Conservation (phyloP, 2,888 invertebrate genomes). For the Anoncus sp. region DNA sequence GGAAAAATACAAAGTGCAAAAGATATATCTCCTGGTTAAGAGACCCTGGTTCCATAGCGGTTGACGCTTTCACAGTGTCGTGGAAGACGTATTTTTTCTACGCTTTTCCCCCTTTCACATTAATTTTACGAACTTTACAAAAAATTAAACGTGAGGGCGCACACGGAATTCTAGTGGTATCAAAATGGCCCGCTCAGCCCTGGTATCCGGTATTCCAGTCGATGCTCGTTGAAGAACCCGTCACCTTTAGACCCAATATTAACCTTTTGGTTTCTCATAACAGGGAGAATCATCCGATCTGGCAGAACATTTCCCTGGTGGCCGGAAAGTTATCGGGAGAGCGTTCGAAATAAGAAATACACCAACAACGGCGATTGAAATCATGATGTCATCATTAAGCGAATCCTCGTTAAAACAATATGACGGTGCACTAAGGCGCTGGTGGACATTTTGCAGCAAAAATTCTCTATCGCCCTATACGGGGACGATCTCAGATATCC, state of each 20-base stretch:
- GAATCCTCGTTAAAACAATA: slow-evolving; percentile 42
- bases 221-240: slow-evolving; percentile 26
- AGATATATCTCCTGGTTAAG: slow-evolving; percentile 37
- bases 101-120: slow-evolving; percentile 30
- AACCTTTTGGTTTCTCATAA: slow-evolving; percentile 52
- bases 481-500: neutral
- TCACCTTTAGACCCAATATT: slow-evolving; percentile 23
- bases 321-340: slow-evolving; percentile 65
- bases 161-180: slow-evolving; percentile 44
- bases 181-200: slow-evolving; percentile 46
- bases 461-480: neutral
- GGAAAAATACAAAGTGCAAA: slow-evolving; percentile 41
- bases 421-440: slow-evolving; percentile 35
- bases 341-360: slow-evolving; percentile 51
- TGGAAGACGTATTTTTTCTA: slow-evolving; percentile 29
- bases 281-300: slow-evolving; percentile 66
- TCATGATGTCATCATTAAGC: slow-evolving; percentile 27
- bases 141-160: slow-evolving; percentile 48
- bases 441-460: slow-evolving; percentile 15
- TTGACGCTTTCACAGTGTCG: slow-evolving; percentile 46
- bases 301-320: slow-evolving; percentile 36
- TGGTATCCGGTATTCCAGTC: slow-evolving; percentile 51
- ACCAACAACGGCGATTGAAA: slow-evolving; percentile 47
- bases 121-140: slow-evolving; percentile 29
- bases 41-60: slow-evolving; percentile 30